Evolutionary conservation across 2,888 invertebrate genomes (phyloP).

Genomic region (Trachelus troglodyta): DNA sequence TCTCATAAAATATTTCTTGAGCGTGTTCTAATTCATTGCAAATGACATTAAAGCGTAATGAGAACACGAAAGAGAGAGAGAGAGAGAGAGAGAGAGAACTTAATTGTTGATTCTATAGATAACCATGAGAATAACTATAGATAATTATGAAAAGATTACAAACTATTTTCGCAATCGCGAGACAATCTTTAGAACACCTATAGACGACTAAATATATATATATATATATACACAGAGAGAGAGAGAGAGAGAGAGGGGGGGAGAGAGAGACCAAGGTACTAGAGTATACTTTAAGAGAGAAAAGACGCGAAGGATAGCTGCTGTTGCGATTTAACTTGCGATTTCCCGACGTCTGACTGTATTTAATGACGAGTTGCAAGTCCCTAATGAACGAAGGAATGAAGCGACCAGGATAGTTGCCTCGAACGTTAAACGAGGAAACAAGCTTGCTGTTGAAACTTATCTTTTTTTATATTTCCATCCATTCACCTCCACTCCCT

Average conservation of each 20-base stretch:
- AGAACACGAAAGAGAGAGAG: background rate
- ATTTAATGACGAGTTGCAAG: conserved; percentile 49
- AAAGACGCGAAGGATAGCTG: conserved; percentile 15
- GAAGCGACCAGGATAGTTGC: conserved; percentile 23
- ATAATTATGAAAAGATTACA: conserved; percentile 50
- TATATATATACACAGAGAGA: no score
- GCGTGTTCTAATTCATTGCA: background rate
- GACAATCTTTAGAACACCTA: background rate
- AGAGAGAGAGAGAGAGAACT: conserved; percentile 3
- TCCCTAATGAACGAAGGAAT: conserved; percentile 53
- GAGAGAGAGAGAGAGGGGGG: no score
- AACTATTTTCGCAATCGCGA: conserved; percentile 18
- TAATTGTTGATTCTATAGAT: conserved; percentile 50
- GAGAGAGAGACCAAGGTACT: background rate
- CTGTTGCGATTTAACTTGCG: conserved; percentile 35
- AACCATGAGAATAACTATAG: conserved; percentile 46
- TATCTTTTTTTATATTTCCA: background rate
- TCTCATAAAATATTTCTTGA: background rate
- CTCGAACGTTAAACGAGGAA: background rate
- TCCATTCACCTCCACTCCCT: background rate
- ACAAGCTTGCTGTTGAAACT: background rate
- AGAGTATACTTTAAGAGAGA: conserved; percentile 7
- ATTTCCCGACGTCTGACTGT: conserved; percentile 44
- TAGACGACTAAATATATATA: background rate
- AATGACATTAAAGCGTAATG: background rate